Percentiles rank a stretch among this genome's conserved stretches.
These are phyloP conservation scores for Australoheros scitulus DNA, from an alignment of 2,113 vertebrate genomes.

Conservation along the genomic window DNA sequence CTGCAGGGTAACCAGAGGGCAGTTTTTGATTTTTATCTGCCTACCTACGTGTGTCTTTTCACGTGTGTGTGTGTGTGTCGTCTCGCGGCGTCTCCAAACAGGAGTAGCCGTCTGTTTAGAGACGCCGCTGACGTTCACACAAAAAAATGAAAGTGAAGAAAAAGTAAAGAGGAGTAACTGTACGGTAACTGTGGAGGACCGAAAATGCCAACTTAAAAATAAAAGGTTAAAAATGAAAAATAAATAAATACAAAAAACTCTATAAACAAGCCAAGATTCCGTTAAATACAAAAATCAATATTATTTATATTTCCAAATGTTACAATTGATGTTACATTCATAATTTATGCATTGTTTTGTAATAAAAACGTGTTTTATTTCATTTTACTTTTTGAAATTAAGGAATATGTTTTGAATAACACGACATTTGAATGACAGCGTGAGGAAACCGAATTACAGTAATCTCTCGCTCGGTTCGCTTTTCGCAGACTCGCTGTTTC, in stretches of 20 bases:
- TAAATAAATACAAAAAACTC: not conserved
- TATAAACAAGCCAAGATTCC: not conserved
- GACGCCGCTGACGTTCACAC: accelerated
- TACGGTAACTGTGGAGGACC: not conserved
- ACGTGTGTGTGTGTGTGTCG: not conserved
- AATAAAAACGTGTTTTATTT: not conserved
- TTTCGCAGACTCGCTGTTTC: too few species aligned
- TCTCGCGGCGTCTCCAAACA: too few species aligned
- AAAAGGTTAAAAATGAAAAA: not conserved
- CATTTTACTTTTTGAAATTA: not conserved
- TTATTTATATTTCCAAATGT: not conserved
- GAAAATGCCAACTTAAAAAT: accelerated
- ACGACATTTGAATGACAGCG: not conserved
- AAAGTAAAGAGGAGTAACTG: too few species aligned
- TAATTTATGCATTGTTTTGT: not conserved
- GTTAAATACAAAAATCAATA: not conserved
- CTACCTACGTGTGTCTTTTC: not conserved
- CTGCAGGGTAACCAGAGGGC: not conserved
- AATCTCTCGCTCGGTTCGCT: too few species aligned
- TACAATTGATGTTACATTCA: not conserved
- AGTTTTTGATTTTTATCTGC: not conserved
- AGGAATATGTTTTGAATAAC: not conserved
- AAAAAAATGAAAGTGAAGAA: too few species aligned
- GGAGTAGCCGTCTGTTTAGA: not conserved
- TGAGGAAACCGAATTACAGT: not conserved